phyloP scores from a whole-genome alignment of 2,113 vertebrate genomes.

The Cryptotis parvus region DNA sequence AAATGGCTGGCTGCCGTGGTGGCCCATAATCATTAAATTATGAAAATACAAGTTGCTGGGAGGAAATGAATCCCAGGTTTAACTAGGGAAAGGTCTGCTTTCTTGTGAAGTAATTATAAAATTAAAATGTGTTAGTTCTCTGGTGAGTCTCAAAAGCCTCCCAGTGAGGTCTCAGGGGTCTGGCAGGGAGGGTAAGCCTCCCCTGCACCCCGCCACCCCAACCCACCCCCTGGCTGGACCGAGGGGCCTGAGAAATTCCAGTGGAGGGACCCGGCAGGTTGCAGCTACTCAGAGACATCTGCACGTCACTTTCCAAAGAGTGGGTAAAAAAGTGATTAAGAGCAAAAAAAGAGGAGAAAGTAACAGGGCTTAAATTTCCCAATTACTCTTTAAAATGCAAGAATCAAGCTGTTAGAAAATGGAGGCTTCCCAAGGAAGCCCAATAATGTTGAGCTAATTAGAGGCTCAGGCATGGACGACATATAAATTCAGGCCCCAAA shows the following conservation, averaged over 20 bases:
- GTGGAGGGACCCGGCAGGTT: too few relatives aligned
- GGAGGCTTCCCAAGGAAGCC: slow-evolving; percentile 83
- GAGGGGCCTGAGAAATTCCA: too few relatives aligned
- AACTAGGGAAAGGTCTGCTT: slow-evolving; percentile 82
- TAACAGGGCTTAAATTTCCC: slow-evolving; percentile 75
- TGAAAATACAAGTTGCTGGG: slow-evolving; percentile 84
- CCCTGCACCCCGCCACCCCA: too few relatives aligned
- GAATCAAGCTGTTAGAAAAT: slow-evolving; percentile 86
- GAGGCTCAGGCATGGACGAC: slow-evolving; percentile 80
- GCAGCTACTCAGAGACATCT: slow-evolving; percentile 42
- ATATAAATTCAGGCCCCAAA: slow-evolving; percentile 85
- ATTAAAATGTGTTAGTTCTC: slow-evolving; percentile 87
- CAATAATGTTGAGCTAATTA: slow-evolving; percentile 87
- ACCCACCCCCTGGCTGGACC: too few relatives aligned
- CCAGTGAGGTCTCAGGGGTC: slow-evolving; percentile 42
- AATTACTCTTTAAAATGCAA: slow-evolving; percentile 86
- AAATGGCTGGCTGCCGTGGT: slow-evolving; percentile 72
- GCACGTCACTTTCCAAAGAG: slow-evolving; percentile 78
- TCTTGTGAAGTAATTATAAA: slow-evolving; percentile 88
- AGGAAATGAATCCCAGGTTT: slow-evolving; percentile 86
- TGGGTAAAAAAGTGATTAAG: slow-evolving; percentile 82
- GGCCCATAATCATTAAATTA: slow-evolving; percentile 83
- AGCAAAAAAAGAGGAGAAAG: slow-evolving; percentile 71
- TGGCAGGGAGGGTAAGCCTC: too few relatives aligned
- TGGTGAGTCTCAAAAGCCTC: slow-evolving; percentile 74